Evolutionary conservation across 2,113 vertebrate genomes (phyloP), one percentile per base, ranked within the genome.

Genomic region (Osmerus mordax): DNA sequence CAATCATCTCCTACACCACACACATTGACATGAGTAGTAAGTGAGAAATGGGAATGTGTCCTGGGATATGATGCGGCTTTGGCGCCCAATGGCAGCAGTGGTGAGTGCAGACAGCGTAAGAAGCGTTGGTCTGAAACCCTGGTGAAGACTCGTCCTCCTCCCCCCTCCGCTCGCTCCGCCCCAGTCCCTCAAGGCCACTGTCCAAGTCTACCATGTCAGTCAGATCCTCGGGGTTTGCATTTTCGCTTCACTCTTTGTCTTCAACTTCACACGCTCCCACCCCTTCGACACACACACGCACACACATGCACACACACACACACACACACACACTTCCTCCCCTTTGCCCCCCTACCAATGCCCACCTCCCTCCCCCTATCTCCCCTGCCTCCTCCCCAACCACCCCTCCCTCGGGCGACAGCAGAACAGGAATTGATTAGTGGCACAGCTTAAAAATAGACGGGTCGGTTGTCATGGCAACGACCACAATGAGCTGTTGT

Each of bases 381-480:
- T 52, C 62, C 69, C 58, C 78, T 71, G 59, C 83, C 76, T 72
- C 75, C 69, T 66, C 69, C 78, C 66, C 78, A 51, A 56, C 55
- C 75, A 85, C 83, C 80, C 88, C 81, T 81, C 87, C 89, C 88
- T 88, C 73, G 73, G 90, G 90, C 89, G 83, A 91, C 90, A 90
- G 88, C 84, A 91, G 87, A 92, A 81, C 87, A 91, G 84, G 88
- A 91, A 93, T 93, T 93, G 91, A 93, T 92, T 93, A 93, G 91
- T 88, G 86, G 89, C 87, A 89, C 59, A 61, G 89, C 90, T 90
- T 91, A 92, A 93, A 93, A 93, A 92, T 93, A 93, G 91, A 92
- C 79, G 81, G 76, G 89, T 86, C 73, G 71, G 90, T 93, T 91
- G 90, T 92, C 91, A 92, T 91, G 82, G 91, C 86, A 91, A 93